Evolutionary conservation across 2,888 invertebrate species (phyloP).

Genomic region (Microctonus brassicae): DNA sequence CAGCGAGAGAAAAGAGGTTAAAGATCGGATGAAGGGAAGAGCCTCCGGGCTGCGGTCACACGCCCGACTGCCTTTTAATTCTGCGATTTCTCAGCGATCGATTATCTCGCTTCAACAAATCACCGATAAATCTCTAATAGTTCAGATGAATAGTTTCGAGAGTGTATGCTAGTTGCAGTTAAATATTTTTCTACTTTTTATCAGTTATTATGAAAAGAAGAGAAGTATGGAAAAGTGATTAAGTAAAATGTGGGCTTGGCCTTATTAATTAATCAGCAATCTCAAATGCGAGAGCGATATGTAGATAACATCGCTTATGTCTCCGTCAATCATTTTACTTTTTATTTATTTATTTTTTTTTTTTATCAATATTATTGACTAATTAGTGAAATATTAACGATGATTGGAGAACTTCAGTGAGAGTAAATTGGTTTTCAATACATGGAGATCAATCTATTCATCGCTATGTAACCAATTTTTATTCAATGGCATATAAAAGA

Average conservation of each 20-base stretch:
- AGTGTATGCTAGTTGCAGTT: conserved; percentile 32
- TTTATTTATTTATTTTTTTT: conserved; percentile 9
- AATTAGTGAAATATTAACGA: not conserved
- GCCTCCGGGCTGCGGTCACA: conserved; percentile 42
- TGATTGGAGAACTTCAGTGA: not conserved
- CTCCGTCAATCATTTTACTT: not conserved
- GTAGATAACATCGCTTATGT: conserved; percentile 40
- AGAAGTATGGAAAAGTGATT: conserved; percentile 27
- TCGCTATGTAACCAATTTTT: not conserved
- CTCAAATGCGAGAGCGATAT: conserved; percentile 31
- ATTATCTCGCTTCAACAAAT: conserved; percentile 48
- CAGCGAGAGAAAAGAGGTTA: conserved; percentile 19
- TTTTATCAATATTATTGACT: not conserved
- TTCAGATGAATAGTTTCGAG: conserved; percentile 34
- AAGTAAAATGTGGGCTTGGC: conserved; percentile 13
- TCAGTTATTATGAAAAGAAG: not conserved
- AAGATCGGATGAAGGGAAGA: conserved; percentile 40
- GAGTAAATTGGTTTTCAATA: not conserved
- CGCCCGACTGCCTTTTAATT: conserved; percentile 48
- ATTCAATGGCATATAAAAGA: not conserved
- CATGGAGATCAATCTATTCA: not conserved
- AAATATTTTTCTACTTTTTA: conserved; percentile 28
- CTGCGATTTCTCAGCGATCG: conserved; percentile 41
- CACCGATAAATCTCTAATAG: conserved; percentile 45
- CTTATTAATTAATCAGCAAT: conserved; percentile 52